These are phyloP conservation scores for Neoarius graeffei DNA, from an alignment of 2,113 vertebrate species.

Conservation along the genomic window DNA sequence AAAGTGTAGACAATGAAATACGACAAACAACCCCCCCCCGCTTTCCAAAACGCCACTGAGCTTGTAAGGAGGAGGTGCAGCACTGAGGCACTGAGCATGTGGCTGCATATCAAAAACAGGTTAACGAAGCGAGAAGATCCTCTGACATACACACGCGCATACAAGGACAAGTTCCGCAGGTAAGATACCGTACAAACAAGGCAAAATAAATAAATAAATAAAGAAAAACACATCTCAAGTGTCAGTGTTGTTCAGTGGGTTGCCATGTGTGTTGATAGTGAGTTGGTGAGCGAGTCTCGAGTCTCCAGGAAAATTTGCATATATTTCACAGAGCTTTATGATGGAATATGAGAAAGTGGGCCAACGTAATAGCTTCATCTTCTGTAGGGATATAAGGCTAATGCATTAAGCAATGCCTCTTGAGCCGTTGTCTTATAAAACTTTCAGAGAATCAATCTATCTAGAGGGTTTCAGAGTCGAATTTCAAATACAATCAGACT, in stretches of 20 bases:
- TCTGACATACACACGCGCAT: constrained; percentile 8
- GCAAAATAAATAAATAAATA: too few species aligned
- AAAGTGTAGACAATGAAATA: not conserved
- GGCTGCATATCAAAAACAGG: constrained; percentile 44
- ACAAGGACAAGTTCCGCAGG: constrained; percentile 1
- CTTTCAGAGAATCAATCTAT: constrained; percentile 39
- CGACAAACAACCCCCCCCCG: not conserved
- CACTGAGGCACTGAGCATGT: constrained; percentile 14
- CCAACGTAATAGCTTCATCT: constrained; percentile 39
- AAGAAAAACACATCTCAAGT: not conserved
- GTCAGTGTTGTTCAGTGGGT: not conserved
- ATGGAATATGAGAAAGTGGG: constrained; percentile 37
- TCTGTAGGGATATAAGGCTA: constrained; percentile 34
- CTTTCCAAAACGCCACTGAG: constrained; percentile 1
- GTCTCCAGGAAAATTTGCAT: constrained; percentile 45
- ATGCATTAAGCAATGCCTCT: constrained; percentile 41
- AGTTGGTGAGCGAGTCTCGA: not conserved
- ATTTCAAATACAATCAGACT: constrained; percentile 26
- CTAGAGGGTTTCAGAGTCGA: constrained; percentile 14
- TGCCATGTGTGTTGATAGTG: not conserved
- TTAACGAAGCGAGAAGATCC: constrained; percentile 21
- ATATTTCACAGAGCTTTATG: constrained; percentile 45
- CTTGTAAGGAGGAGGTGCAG: constrained; percentile 4
- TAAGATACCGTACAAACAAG: not conserved
- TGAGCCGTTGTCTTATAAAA: constrained; percentile 35